Conservation (phyloP, 2,888 invertebrate genomes). For the Mesochorus sp. region DNA sequence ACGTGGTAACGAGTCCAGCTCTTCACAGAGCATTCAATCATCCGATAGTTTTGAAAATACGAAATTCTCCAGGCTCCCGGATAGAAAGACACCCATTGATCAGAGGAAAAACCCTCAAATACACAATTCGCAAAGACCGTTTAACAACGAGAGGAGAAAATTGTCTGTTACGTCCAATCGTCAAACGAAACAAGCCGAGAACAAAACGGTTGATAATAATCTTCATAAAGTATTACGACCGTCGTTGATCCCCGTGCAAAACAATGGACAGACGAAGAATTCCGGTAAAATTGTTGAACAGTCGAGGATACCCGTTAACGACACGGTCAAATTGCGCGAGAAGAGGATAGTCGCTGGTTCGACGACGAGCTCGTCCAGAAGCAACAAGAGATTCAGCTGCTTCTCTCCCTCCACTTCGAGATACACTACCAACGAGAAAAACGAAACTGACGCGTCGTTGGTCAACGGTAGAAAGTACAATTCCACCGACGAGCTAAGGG, state of each 20-base stretch:
- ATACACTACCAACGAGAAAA: conserved; percentile 46
- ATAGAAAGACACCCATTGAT: too few relatives aligned
- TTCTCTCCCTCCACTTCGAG: conserved; percentile 64
- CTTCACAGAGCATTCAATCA: conserved; percentile 73
- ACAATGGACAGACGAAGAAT: conserved; percentile 55
- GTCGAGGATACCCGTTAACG: conserved; percentile 63
- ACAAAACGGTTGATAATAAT: conserved; percentile 24
- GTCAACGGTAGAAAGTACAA: conserved; percentile 67
- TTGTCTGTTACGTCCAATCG: conserved; percentile 19
- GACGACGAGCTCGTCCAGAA: background rate
- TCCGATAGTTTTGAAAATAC: conserved; percentile 73
- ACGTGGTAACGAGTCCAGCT: conserved; percentile 68
- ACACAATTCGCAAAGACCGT: conserved; percentile 11
- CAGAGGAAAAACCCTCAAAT: background rate
- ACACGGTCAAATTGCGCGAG: conserved; percentile 69
- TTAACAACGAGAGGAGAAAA: conserved; percentile 21
- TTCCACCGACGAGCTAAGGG: conserved; percentile 73
- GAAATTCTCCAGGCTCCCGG: conserved; percentile 60
- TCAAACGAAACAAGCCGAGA: conserved; percentile 38
- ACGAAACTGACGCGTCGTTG: conserved; percentile 24
- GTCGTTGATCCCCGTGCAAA: conserved; percentile 66
- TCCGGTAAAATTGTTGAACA: conserved; percentile 21
- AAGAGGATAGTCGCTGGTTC: conserved; percentile 63
- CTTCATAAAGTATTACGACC: conserved; percentile 52
- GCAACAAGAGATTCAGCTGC: conserved; percentile 72